phyloP scores from a whole-genome alignment of 2,888 invertebrate genomes.

The Cyrtodaria siliqua region DNA sequence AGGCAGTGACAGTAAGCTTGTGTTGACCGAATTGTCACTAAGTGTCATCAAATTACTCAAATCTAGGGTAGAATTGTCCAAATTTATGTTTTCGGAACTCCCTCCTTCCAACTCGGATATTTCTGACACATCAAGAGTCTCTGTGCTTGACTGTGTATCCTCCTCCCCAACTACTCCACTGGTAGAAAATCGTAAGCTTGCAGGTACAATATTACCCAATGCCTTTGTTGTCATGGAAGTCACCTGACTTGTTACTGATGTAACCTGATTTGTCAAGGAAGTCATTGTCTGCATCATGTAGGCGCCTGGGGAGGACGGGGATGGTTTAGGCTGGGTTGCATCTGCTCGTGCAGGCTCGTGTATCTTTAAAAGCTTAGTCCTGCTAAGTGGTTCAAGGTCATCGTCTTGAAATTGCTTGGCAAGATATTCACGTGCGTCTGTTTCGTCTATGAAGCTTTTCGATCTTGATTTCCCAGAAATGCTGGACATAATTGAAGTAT shows the following conservation, averaged over 20 bases:
- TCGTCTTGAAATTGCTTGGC: constrained; percentile 88
- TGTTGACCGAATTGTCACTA: constrained; percentile 39
- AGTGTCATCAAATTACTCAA: constrained; percentile 40
- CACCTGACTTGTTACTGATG: constrained; percentile 42
- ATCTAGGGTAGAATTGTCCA: constrained; percentile 49
- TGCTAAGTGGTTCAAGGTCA: constrained; percentile 3
- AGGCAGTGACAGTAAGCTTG: constrained; percentile 53
- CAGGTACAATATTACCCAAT: constrained; percentile 70
- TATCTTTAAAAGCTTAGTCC: background rate
- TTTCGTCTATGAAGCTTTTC: constrained; percentile 90
- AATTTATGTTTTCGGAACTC: constrained; percentile 45
- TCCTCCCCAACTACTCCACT: background rate
- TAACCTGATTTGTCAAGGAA: constrained; percentile 34
- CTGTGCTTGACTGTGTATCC: constrained; percentile 22
- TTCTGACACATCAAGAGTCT: constrained; percentile 43
- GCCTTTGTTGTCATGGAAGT: constrained; percentile 79
- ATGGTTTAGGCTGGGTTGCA: background rate
- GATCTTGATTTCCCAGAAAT: constrained; percentile 41
- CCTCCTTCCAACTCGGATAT: constrained; percentile 37
- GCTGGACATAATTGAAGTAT: constrained; percentile 29
- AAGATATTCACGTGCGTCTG: constrained; percentile 92
- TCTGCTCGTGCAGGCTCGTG: background rate
- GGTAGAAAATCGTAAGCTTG: constrained; percentile 22
- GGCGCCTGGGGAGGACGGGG: constrained; percentile 25
- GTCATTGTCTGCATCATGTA: constrained; percentile 45